Conservation (phyloP, 1,140 invertebrate genomes). For the Cepaea nemoralis region DNA sequence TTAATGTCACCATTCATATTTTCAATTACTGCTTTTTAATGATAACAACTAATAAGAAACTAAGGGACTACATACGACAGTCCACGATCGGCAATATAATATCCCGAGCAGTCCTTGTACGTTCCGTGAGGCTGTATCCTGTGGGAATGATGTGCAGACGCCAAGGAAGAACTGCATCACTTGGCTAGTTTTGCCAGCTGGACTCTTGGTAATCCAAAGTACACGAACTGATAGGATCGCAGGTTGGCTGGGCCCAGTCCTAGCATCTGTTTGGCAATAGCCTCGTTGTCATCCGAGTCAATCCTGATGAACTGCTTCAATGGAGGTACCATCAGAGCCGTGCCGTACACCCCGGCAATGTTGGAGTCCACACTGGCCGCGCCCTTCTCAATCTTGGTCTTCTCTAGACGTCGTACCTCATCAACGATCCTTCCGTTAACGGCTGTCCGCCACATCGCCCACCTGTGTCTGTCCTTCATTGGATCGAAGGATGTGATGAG, state of each 20-base stretch:
- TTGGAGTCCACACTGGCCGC: not conserved
- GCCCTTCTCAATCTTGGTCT: not conserved
- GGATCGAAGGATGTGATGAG: slow-evolving; percentile 47
- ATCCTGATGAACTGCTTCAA: slow-evolving; percentile 44
- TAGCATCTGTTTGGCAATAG: slow-evolving; percentile 20
- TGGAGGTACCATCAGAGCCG: slow-evolving; percentile 33
- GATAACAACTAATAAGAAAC: too few relatives aligned
- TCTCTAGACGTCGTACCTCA: slow-evolving; percentile 25
- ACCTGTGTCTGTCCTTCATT: slow-evolving; percentile 49
- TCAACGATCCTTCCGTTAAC: slow-evolving; percentile 49
- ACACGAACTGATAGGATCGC: slow-evolving; percentile 43
- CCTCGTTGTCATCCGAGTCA: slow-evolving; percentile 11
- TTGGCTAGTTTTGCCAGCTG: not conserved
- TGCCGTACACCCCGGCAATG: slow-evolving; percentile 17
- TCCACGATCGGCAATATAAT: too few relatives aligned
- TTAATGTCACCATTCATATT: too few relatives aligned
- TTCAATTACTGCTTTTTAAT: too few relatives aligned
- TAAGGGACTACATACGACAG: too few relatives aligned
- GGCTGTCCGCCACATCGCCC: slow-evolving; percentile 50
- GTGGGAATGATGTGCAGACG: too few relatives aligned
- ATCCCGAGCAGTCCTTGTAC: too few relatives aligned
- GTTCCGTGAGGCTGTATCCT: too few relatives aligned
- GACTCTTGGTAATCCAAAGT: slow-evolving; percentile 43
- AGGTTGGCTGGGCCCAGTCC: slow-evolving; percentile 19
- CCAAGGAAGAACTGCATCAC: too few relatives aligned